Base-by-base conservation (phyloP, 2,797 vertebrate genomes). In the Poecilia velifera region DNA sequence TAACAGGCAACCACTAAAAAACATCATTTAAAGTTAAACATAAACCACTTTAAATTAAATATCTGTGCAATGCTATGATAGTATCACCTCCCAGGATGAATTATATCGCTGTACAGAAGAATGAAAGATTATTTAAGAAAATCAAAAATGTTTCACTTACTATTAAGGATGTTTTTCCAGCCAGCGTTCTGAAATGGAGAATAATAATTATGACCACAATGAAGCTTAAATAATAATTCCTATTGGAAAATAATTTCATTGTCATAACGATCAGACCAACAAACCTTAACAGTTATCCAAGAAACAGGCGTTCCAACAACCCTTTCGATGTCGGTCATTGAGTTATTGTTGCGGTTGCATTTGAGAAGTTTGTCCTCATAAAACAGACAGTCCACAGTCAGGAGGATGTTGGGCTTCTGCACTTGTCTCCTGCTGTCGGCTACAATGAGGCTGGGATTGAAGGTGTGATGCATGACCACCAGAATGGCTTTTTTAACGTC, bases 391-490 rank as follows among this genome's bases (percentile, higher is more conserved):
- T 90, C 87, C 31, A 90, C 87, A 0, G 73, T 87, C 20, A 89
- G 82, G 7, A 0, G 0, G 25, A 90, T 43, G 0, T 70, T 36
- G 0, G 0, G 10, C 0, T 66, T 22, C 0, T 9, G 16, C 78
- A 75, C 80, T 6, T 0, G 73, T 31, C 76, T 55, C 0, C 39
- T 39, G 72, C 79, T 89, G 3, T 72, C 2, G 22, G 25, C 28
- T 1, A 88, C 5, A 6, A 75, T 1, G 0, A 13, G 3, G 0
- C 78, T 0, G 0, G 0, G 20, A 5, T 77, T 0, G 16, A 57
- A 72, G 59, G 79, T 90, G 86, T 86, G 87, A 80, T 93, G 90
- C 87, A 91, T 88, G 77, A 91, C 87, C 80, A 91, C 86, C 78
- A 92, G 81, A 22, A 90, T 70, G 0, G 0, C 20, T 28, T 53